Conservation (phyloP, 1,140 invertebrate species). For the Diachasmimorpha longicaudata region DNA sequence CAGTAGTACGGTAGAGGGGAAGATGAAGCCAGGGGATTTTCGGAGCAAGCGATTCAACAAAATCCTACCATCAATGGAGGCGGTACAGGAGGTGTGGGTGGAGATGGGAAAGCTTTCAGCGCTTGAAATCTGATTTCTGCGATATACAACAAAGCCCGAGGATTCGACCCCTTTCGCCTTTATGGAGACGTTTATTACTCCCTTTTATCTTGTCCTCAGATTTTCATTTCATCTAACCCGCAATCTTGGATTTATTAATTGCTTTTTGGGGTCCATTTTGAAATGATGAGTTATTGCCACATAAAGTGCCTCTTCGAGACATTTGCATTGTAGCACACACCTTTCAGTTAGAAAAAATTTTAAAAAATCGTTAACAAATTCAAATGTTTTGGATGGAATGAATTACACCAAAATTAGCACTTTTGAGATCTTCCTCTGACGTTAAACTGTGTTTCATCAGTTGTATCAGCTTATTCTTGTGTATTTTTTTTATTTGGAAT, state of each 20-base stretch:
- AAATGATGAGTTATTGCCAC: neutral
- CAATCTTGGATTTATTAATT: too few relatives aligned
- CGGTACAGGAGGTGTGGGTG: too few relatives aligned
- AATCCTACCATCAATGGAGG: slow-evolving; percentile 21
- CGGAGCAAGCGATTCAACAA: neutral
- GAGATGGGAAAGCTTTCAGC: slow-evolving; percentile 40
- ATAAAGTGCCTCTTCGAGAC: too few relatives aligned
- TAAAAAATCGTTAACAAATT: too few relatives aligned
- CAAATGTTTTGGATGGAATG: too few relatives aligned
- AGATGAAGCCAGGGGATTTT: neutral
- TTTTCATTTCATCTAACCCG: neutral
- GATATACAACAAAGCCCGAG: slow-evolving; percentile 22
- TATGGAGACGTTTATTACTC: slow-evolving; percentile 10
- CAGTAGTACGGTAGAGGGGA: neutral
- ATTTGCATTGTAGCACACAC: too few relatives aligned
- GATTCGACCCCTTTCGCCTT: slow-evolving; percentile 9
- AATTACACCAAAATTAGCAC: too few relatives aligned
- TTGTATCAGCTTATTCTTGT: too few relatives aligned
- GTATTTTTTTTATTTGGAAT: too few relatives aligned
- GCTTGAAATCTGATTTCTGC: slow-evolving; percentile 46
- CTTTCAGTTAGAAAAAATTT: too few relatives aligned
- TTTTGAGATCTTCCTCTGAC: too few relatives aligned
- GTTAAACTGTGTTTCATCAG: too few relatives aligned
- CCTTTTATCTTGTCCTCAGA: slow-evolving; percentile 2
- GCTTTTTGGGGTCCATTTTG: neutral